Conservation (phyloP, 2,113 vertebrate genomes). For the Neoarius graeffei region DNA sequence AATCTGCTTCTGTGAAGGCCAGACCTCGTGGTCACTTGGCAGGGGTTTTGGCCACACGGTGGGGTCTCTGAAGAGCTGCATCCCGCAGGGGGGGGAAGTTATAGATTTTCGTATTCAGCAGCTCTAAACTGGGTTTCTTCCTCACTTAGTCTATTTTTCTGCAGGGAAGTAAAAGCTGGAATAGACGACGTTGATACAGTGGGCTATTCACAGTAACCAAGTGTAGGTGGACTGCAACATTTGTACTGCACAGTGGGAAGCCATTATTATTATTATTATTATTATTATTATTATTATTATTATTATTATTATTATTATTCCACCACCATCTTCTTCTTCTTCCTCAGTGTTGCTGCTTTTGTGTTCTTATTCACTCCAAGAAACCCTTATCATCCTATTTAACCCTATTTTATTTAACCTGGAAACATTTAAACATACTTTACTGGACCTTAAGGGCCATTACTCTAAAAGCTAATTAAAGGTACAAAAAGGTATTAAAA, state of each 20-base stretch:
- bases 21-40: constrained; percentile 87
- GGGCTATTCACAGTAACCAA: neutral
- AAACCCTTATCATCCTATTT: neutral
- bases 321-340: neutral
- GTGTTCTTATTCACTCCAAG: neutral
- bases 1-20: constrained; percentile 79
- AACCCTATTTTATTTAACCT: neutral
- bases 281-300: constrained; percentile 9
- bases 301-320: too few relatives aligned
- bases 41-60: constrained; percentile 64
- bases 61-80: constrained; percentile 27
- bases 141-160: neutral
- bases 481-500: neutral
- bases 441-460: neutral
- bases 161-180: neutral
- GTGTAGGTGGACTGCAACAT: neutral
- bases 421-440: neutral
- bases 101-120: neutral
- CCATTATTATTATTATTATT: neutral
- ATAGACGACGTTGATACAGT: neutral
- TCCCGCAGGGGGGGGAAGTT: constrained; percentile 6
- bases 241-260: neutral
- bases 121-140: neutral
- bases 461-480: neutral
- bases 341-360: neutral